Percentiles rank a stretch among this genome's conserved stretches.
These are phyloP conservation scores for Conops quadrifasciatus DNA, from an alignment of 2,888 invertebrate species.

Conservation along the genomic window DNA sequence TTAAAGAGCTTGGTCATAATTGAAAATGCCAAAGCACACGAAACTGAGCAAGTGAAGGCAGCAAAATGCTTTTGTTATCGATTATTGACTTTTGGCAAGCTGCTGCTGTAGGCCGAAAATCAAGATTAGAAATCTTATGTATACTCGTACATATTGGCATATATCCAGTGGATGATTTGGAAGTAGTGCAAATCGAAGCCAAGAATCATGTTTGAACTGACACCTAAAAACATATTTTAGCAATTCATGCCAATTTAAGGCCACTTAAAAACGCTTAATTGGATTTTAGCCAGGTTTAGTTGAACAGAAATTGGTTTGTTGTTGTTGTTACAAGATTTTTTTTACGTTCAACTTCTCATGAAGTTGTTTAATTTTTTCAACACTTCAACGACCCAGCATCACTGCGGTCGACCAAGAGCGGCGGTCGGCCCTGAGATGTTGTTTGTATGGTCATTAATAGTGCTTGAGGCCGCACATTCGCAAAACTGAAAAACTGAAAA, in stretches of 20 bases:
- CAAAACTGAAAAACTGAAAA: neutral
- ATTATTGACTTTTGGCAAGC: neutral
- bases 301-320: neutral
- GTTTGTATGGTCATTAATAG: neutral
- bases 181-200: neutral
- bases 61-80: too few species aligned
- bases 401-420: neutral
- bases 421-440: constrained; percentile 1
- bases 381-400: too few species aligned
- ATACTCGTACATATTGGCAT: neutral
- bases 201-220: neutral
- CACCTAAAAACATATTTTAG: constrained; percentile 14
- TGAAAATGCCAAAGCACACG: too few species aligned
- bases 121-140: neutral
- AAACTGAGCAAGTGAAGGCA: too few species aligned
- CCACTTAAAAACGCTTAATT: constrained; percentile 11
- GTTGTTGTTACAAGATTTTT: neutral
- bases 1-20: too few species aligned
- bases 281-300: constrained; percentile 20
- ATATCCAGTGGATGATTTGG: neutral
- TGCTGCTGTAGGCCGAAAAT: neutral
- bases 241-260: neutral
- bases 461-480: neutral
- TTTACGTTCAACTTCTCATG: too few species aligned
- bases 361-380: too few species aligned